Evolutionary conservation across 2,797 vertebrate genomes (phyloP).

Genomic region (Triplophysa bombifrons): DNA sequence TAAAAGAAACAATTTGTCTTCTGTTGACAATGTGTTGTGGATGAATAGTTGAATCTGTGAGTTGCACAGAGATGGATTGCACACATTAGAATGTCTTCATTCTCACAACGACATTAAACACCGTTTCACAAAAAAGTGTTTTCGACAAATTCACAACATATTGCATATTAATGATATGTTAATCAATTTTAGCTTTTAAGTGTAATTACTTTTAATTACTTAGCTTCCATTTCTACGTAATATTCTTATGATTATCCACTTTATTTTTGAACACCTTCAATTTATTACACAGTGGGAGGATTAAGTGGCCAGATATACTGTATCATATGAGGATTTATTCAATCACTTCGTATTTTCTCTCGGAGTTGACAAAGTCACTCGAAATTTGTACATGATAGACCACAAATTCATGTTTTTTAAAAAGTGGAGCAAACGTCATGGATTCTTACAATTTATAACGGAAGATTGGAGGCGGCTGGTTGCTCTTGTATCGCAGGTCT

Average conservation of each 20-base stretch:
- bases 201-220: neutral
- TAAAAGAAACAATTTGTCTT: neutral
- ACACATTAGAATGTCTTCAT: conserved; percentile 21
- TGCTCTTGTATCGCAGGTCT: too few species aligned
- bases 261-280: too few species aligned
- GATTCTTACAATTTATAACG: too few species aligned
- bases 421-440: too few species aligned
- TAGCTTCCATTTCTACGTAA: neutral
- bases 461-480: too few species aligned
- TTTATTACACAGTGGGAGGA: too few species aligned
- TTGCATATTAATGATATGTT: neutral
- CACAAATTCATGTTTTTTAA: too few species aligned
- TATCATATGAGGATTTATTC: too few species aligned
- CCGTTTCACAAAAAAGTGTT: neutral
- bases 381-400: too few species aligned
- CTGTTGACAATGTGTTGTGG: neutral
- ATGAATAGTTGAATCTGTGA: neutral
- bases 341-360: too few species aligned
- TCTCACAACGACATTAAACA: conserved; percentile 39
- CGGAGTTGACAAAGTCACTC: too few species aligned
- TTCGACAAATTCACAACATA: conserved; percentile 24
- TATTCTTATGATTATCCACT: neutral
- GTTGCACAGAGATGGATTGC: conserved; percentile 37
- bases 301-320: too few species aligned
- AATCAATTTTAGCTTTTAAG: neutral